These are phyloP conservation scores for Pyrgilauda ruficollis DNA, from an alignment of 2,113 vertebrate species.

Conservation along the genomic window DNA sequence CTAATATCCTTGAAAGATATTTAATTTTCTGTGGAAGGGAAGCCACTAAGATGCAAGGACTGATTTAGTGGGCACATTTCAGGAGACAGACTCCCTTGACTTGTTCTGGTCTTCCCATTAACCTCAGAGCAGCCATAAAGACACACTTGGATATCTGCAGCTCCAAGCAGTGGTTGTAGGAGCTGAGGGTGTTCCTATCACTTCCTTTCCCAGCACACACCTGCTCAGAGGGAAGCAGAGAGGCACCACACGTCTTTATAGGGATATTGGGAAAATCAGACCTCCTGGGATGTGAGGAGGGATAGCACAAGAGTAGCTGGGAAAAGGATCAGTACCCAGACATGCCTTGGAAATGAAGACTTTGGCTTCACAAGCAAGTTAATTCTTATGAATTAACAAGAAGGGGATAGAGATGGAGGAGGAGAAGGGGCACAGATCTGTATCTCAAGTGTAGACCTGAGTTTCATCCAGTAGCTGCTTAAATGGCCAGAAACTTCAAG, in stretches of 20 bases:
- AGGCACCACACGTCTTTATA: rapidly evolving
- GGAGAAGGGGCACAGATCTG: not conserved
- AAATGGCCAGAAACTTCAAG: not conserved
- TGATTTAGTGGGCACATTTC: not conserved
- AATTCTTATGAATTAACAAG: not conserved
- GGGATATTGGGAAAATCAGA: not conserved
- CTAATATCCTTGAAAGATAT: not conserved
- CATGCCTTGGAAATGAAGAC: not conserved
- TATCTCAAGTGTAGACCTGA: not conserved
- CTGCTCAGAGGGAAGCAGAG: not conserved
- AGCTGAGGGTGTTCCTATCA: not conserved
- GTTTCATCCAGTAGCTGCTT: not conserved
- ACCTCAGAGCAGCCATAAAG: not conserved
- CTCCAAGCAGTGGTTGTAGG: not conserved
- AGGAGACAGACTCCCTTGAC: not conserved
- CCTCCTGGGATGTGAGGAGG: not conserved
- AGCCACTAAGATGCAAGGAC: not conserved
- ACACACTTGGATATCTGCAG: not conserved
- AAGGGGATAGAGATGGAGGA: not conserved
- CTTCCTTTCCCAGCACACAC: not conserved
- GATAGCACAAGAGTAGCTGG: not conserved
- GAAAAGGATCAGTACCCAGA: not conserved
- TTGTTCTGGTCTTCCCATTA: not conserved
- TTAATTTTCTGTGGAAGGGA: not conserved
- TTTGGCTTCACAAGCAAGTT: not conserved